Percentiles rank a stretch among this genome's conserved stretches.
Evolutionary conservation across 2,888 invertebrate genomes (phyloP).

Genomic region (Patella ulyssiponensis): DNA sequence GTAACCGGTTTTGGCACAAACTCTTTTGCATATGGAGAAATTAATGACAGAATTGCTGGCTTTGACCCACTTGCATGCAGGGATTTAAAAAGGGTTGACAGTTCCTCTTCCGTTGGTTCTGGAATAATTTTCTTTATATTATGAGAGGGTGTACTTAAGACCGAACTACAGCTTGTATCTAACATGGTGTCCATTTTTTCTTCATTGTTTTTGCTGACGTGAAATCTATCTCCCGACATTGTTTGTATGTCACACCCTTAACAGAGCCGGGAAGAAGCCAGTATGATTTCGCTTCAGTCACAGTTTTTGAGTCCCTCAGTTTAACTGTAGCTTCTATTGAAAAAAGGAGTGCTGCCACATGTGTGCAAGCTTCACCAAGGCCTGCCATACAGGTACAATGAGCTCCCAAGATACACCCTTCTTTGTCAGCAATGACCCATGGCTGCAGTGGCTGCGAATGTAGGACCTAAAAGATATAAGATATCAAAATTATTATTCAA

Average conservation of each 20-base stretch:
- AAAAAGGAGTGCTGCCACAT: conserved; percentile 43
- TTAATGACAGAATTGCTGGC: too few relatives aligned
- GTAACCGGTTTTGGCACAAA: conserved; percentile 2
- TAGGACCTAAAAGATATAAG: conserved; percentile 31
- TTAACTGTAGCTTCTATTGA: conserved; percentile 34
- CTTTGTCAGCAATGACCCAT: conserved; percentile 28
- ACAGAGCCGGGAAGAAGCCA: conserved; percentile 34
- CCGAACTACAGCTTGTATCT: too few relatives aligned
- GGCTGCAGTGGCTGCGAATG: conserved; percentile 36
- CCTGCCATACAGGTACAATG: conserved; percentile 51
- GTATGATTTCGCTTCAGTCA: conserved; percentile 37
- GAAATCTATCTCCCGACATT: conserved; percentile 25
- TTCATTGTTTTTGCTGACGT: conserved; percentile 23
- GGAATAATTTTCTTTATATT: too few relatives aligned
- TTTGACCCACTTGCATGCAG: too few relatives aligned
- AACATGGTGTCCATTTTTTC: not conserved
- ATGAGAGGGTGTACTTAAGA: too few relatives aligned
- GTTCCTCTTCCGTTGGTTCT: too few relatives aligned
- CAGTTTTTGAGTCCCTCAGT: conserved; percentile 37
- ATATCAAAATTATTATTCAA: too few relatives aligned
- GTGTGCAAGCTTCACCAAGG: conserved; percentile 44
- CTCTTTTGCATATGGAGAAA: not conserved
- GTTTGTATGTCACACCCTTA: conserved; percentile 19
- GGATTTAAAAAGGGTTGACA: too few relatives aligned
- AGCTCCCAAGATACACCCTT: conserved; percentile 31